Evolutionary conservation across 92 coral and sea anemone species (phyloP), one percentile per base, ranked within the genome.

Genomic region (Desmophyllum pertusum): DNA sequence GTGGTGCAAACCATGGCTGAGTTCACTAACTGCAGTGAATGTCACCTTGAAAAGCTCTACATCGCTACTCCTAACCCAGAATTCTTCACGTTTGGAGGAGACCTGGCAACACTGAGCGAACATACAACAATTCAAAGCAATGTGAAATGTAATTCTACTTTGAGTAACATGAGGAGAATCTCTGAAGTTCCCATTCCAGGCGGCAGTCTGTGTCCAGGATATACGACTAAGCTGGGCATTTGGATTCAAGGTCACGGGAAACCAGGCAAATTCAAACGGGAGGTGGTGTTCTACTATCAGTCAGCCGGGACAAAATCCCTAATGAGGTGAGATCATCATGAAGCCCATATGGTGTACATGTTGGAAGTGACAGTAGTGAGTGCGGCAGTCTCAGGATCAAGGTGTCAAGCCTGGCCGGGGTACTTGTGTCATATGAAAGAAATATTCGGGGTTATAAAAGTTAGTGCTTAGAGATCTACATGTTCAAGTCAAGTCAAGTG

Each of bases 251-350:
- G 98, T 30, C 81, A 91, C 73, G 76, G 64, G 9, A 85, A 72
- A 30, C 51, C 83, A 30, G 96, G 95, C 10, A 81, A 66, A 36
- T 91, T 86, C 57, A 76, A 77, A 57, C 91, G 91, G 14, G 93
- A 92, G 48, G 76, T 96, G 62, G 55, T 92, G 93, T 94, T 96
- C 84, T 96, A 96, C 81, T 96, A 96, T 55, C 93, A 94, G 83
- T 82, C 98, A 13, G 84, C 79, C 51, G 90, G 89, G 35, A 86
- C 90, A 39, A 78, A 87, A 46, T 72, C 92, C 25, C 83, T 85
- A 19, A 90, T 91, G 93, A 88, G 98, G 98, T 94, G 70, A 82
- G 77, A 0, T n/a, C n/a, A n/a, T n/a, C n/a, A n/a, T n/a, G n/a
- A n/a, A n/a, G n/a, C n/a, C n/a, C n/a, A n/a, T n/a, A n/a, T n/a